Base-by-base conservation (phyloP, 1,140 invertebrate genomes). In the Drosophila parabipectinata region DNA sequence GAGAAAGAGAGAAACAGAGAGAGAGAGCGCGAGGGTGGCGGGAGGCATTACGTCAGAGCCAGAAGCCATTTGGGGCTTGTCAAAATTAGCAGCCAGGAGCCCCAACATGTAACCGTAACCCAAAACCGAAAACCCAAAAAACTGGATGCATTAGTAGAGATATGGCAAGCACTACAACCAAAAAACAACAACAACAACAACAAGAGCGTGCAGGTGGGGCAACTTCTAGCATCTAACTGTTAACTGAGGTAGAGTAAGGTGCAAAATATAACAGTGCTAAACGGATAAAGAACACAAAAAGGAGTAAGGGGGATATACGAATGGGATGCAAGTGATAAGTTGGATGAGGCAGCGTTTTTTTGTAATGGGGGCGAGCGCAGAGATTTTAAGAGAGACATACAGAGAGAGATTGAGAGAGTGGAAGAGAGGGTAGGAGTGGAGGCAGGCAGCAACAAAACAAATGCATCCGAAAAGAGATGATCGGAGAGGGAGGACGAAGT, bases 271-370 rank as follows among this genome's bases (percentile, higher is more conserved):
- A 32, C 53, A 48, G 83, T 82, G 83, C 66, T 87, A 88, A 88
- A 82, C 81, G 72, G 58, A 54, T 59, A 14, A 34, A 47, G 21
- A 56, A 24, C 12, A 60, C 3, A 28, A 21, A 44, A 44, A 37
- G 9, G 4, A n/a, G 9, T 4, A n/a, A 15, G 8, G 24, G 24
- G 9, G 1, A 34, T 47, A 57, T 32, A 68, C 48, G 66, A 21
- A 80, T 68, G 53, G 78, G 74, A 88, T 87, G 82, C 82, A 87
- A 88, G 87, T 82, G 64, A 87, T 78, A 88, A 87, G 48, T 81
- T 69, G 34, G 66, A 83, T 83, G 79, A 78, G 81, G 59, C 75
- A 82, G 79, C 57, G 74, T 64, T 45, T 66, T 55, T 41, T 57
- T 39, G 37, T 72, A 62, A 72, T 72, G 69, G 53, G 52, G 50